Percentiles rank a stretch among this genome's conserved stretches.
phyloP scores from a whole-genome alignment of 2,797 vertebrate genomes.

The Centroberyx gerrardi region DNA sequence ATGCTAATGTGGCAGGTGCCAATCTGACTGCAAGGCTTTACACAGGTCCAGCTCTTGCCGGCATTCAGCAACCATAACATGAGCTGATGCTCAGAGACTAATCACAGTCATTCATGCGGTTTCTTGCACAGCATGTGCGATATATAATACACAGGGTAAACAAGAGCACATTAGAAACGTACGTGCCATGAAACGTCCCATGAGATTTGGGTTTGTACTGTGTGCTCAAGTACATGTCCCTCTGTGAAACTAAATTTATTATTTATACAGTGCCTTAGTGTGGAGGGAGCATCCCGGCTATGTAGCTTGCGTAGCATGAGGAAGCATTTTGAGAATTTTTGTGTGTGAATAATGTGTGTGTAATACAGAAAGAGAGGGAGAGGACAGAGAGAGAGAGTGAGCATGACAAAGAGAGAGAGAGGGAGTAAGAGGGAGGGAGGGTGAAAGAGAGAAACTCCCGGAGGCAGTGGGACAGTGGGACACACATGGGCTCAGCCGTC shows the following conservation, averaged over 20 bases:
- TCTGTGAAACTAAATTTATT: not conserved
- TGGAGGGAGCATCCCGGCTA: not conserved
- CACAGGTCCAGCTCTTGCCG: constrained; percentile 31
- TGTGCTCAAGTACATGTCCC: not conserved
- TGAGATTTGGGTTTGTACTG: not conserved
- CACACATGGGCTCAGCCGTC: constrained; percentile 31
- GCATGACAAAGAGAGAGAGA: constrained; percentile 1
- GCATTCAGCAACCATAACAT: constrained; percentile 45
- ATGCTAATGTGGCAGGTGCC: constrained; percentile 68
- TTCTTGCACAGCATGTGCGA: not conserved
- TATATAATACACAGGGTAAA: not conserved
- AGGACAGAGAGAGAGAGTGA: not conserved
- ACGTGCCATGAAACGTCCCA: not conserved
- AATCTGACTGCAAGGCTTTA: constrained; percentile 73
- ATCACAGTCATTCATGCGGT: constrained; percentile 46
- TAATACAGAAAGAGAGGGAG: constrained; percentile 7
- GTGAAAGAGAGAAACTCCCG: constrained; percentile 59
- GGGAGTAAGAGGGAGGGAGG: constrained; percentile 43
- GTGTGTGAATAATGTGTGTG: constrained; percentile 4
- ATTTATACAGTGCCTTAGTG: not conserved
- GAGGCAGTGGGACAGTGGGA: constrained; percentile 61
- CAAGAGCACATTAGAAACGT: constrained; percentile 1
- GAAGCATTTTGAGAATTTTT: not conserved
- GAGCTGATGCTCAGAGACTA: constrained; percentile 28
- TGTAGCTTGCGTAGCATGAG: not conserved